Percentiles rank a stretch among this genome's conserved stretches.
phyloP scores from a whole-genome alignment of 92 coral and sea anemone genomes.

The Siderastrea siderea region DNA sequence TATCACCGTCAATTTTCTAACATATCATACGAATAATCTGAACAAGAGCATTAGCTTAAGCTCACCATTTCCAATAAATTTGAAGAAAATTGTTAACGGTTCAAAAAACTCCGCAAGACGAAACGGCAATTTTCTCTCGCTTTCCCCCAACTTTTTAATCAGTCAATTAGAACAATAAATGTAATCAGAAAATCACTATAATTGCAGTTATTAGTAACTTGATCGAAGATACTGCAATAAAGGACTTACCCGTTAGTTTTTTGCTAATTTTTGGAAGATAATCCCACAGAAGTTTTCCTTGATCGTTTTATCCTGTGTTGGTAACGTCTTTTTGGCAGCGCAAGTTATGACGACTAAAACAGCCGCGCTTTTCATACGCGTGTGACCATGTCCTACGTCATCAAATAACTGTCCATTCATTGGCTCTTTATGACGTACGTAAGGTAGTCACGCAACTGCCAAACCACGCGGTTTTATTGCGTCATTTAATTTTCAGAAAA shows the following conservation, averaged over 20 bases:
- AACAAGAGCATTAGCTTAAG: background rate
- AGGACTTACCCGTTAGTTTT: conserved; percentile 14
- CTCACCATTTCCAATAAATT: conserved; percentile 29
- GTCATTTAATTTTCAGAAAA: no score
- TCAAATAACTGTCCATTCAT: conserved; percentile 2
- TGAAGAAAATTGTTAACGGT: background rate
- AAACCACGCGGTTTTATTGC: no score
- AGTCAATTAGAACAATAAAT: conserved; percentile 37
- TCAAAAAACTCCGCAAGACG: background rate
- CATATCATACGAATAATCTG: no score
- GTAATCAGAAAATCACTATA: conserved; percentile 29
- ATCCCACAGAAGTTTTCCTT: background rate
- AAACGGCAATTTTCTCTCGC: background rate
- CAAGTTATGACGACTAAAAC: background rate
- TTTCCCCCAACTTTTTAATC: background rate
- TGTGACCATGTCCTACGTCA: conserved; percentile 22
- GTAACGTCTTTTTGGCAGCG: background rate
- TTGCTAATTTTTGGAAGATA: background rate
- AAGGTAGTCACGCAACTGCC: conserved; percentile 3
- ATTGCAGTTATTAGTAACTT: background rate
- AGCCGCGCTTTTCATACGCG: background rate
- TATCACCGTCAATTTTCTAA: no score
- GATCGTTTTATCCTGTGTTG: background rate
- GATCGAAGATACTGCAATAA: background rate
- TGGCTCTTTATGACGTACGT: conserved; percentile 6